Evolutionary conservation across 2,113 vertebrate species (phyloP), one percentile per base, ranked within the genome.

Genomic region (Misgurnus mizolepis): DNA sequence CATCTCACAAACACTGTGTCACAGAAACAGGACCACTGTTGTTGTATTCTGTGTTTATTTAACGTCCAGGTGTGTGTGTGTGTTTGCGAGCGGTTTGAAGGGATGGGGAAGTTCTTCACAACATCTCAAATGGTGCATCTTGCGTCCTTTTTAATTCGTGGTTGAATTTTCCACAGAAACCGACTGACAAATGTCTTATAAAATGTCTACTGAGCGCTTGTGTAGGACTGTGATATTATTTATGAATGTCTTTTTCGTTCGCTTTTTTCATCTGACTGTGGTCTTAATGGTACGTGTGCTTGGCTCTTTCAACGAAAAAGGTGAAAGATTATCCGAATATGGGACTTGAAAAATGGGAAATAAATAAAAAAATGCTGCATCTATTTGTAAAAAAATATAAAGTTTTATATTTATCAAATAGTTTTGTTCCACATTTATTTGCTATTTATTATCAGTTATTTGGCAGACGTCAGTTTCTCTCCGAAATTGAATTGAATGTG

Each of bases 201-300:
- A 34, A 39, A 43, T 22, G 10, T 72, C 80, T 47, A 71, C 7
- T 83, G 72, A 85, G 58, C 71, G 49, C 58, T 70, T 68, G n/a
- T 86, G 72, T 84, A 78, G 67, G 73, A 61, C 49, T 84, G 62
- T 45, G 66, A 83, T 79, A 76, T 87, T 86, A 88, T 90, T 88
- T 88, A 86, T 86, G 18, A 27, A 18, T 55, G 43, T 83, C 71
- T 71, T 82, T 76, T 47, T 75, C 58, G 4, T 64, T 55, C 18
- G 7, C 73, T 39, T 74, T 27, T 65, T 79, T 78, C 60, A 76
- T 39, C 69, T 84, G 62, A 15, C 71, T 77, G 80, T 82, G 45
- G 49, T 82, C 79, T 80, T 79, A 72, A 76, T 43, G 39, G 9
- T 49, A 66, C 68, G 40, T 67, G 12, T 80, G 64, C 47, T 84